Base-by-base conservation (phyloP, 2,797 vertebrate species). In the Stomatorhinus walkeri region DNA sequence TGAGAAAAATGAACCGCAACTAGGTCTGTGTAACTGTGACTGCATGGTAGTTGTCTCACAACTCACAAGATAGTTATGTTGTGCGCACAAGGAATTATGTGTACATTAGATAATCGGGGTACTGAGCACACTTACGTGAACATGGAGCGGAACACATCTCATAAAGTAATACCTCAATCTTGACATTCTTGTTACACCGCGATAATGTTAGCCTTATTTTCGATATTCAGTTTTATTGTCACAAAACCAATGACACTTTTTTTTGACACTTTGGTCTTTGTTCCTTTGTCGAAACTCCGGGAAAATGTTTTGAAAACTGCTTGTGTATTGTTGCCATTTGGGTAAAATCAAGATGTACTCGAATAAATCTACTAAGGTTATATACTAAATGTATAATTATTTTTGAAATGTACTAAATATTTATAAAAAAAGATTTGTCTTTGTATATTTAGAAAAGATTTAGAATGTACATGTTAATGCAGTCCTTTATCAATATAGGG, bases 1-100 rank as follows among this genome's bases (percentile, higher is more conserved):
- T 59, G 19, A 90, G 49, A 46, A 89, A 85, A 89, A 88, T 16
- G 7, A 81, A 19, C 24, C 3, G 64, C n/a, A 49, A 24, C n/a
- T 59, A 51, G 72, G 16, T 36, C 6, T 6, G 72, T 79, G 28
- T 43, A 43, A 79, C 16, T 79, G 72, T 79, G 32, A 16, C 16
- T 79, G 22, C 19, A 2, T 56, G 3, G 24, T 14, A 5, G 28
- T 14, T 14, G 64, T 68, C 24, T 68, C 64, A 14, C 24, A 14
- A 5, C 64, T 68, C 12, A 68, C 64, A 68, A 68, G 56, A 61
- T 24, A 61, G 3, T 68, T 68, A 68, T 28, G 61, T 32, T 68
- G 64, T 32, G 28, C 10, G 64, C 28, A 14, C 3, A 68, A 32
- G 4, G 28, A 68, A 68, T 68, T 32, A 68, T 68, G 64, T 32